Conservation (phyloP, 2,888 invertebrate species). For the Microplitis manilae region DNA sequence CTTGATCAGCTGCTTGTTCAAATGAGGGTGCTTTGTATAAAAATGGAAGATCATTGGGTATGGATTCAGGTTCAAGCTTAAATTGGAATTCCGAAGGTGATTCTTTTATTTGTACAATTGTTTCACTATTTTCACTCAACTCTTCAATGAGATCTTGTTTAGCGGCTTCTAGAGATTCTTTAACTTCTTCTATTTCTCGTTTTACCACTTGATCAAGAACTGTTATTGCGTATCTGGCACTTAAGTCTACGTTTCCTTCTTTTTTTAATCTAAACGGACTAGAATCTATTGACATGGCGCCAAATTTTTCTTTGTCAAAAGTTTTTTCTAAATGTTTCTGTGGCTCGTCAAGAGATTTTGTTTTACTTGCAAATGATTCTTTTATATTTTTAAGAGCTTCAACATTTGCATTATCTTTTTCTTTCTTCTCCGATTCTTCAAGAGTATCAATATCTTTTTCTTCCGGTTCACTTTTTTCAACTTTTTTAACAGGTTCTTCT, state of each 20-base stretch:
- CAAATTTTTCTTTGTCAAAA: conserved; percentile 60
- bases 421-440: conserved; percentile 36
- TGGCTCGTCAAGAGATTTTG: conserved; percentile 56
- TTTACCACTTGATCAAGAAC: conserved; percentile 74
- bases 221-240: conserved; percentile 66
- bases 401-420: conserved; percentile 53
- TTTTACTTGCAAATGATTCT: conserved; percentile 53
- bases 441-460: conserved; percentile 41
- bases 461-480: conserved; percentile 34
- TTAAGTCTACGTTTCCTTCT: conserved; percentile 66
- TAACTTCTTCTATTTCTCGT: conserved; percentile 81
- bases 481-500: conserved; percentile 43
- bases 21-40: conserved; percentile 71
- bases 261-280: conserved; percentile 73
- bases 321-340: conserved; percentile 57
- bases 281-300: conserved; percentile 51
- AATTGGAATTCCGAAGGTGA: conserved; percentile 84
- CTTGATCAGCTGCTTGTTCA: conserved; percentile 60
- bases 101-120: conserved; percentile 74
- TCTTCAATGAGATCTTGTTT: conserved; percentile 81
- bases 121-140: conserved; percentile 77
- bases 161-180: conserved; percentile 81
- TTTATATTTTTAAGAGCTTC: conserved; percentile 52
- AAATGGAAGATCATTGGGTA: conserved; percentile 75
- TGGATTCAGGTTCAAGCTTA: conserved; percentile 76